Percentiles rank a stretch among this genome's conserved stretches.
phyloP scores from a whole-genome alignment of 1,140 invertebrate genomes.

The Heliconius congener region DNA sequence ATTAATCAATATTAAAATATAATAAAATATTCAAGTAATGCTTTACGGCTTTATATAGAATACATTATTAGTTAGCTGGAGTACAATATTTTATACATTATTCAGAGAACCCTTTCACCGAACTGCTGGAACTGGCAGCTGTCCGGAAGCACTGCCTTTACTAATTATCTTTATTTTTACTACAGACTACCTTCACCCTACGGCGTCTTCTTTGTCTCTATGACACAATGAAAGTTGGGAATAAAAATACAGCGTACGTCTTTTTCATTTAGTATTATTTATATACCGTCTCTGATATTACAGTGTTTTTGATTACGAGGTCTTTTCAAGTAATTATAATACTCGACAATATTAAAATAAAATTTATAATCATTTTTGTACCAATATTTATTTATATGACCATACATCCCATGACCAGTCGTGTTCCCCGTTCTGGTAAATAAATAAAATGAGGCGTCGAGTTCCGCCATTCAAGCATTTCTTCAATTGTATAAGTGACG shows the following conservation, averaged over 20 bases:
- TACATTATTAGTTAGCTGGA: slow-evolving; percentile 20
- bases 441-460: too few species aligned
- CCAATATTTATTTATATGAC: too few species aligned
- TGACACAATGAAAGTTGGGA: slow-evolving; percentile 37
- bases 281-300: slow-evolving; percentile 20
- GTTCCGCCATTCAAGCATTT: too few species aligned
- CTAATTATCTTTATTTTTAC: slow-evolving; percentile 61
- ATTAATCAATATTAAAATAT: slow-evolving; percentile 5
- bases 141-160: slow-evolving; percentile 55
- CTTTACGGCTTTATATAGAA: background rate
- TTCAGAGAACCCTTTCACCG: slow-evolving; percentile 48
- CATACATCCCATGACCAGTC: too few species aligned
- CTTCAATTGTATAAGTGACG: too few species aligned
- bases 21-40: background rate
- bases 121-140: slow-evolving; percentile 64
- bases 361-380: background rate
- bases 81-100: slow-evolving; percentile 38
- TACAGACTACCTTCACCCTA: slow-evolving; percentile 36
- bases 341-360: background rate
- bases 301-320: slow-evolving; percentile 22
- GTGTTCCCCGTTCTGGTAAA: too few species aligned
- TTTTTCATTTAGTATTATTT: slow-evolving; percentile 35
- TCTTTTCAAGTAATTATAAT: slow-evolving; percentile 9
- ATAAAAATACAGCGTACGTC: slow-evolving; percentile 40
- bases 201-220: slow-evolving; percentile 37